Evolutionary conservation across 2,113 vertebrate genomes (phyloP).

Genomic region (Callithrix jacchus): DNA sequence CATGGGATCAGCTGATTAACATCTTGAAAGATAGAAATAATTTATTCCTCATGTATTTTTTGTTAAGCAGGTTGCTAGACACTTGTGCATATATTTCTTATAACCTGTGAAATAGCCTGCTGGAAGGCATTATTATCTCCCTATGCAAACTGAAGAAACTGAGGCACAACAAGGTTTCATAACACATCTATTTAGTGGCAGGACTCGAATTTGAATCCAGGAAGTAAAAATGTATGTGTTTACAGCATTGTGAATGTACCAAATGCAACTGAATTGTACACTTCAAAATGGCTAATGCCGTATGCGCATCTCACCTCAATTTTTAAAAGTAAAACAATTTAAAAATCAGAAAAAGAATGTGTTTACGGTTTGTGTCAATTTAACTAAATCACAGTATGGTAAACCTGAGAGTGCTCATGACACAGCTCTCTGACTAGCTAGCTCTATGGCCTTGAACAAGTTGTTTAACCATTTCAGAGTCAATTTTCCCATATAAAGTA

Average conservation of each 20-base stretch:
- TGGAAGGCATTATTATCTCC: neutral
- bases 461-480: neutral
- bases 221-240: conserved; percentile 12
- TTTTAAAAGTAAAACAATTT: neutral
- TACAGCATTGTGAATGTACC: neutral
- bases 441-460: neutral
- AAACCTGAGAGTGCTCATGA: neutral
- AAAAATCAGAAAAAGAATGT: conserved; percentile 17
- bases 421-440: neutral
- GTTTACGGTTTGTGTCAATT: conserved; percentile 14
- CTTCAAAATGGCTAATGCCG: neutral
- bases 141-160: conserved; percentile 15
- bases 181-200: neutral
- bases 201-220: neutral
- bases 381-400: neutral
- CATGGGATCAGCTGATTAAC: neutral
- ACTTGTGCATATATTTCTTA: neutral
- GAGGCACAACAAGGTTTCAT: neutral
- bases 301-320: neutral
- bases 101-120: neutral
- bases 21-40: conserved; percentile 1
- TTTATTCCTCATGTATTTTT: neutral
- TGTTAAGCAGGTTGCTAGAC: neutral
- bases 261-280: neutral
- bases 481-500: neutral